These are phyloP conservation scores for Xestia sexstrigata DNA, from an alignment of 2,888 invertebrate genomes.

Conservation along the genomic window DNA sequence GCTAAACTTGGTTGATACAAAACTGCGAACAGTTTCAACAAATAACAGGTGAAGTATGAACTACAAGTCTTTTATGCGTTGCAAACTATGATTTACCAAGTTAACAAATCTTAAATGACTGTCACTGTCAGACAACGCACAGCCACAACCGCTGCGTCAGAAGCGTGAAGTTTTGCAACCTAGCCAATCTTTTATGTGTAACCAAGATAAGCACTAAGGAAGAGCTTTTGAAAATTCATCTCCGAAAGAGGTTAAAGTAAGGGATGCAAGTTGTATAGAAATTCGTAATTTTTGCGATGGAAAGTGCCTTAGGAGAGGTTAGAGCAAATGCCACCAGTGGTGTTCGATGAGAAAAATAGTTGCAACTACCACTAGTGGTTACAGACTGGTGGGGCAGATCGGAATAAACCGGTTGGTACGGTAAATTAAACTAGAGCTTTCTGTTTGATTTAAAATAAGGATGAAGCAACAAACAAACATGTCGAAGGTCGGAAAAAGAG, in stretches of 20 bases:
- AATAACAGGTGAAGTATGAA: neutral
- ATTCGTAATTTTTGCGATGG: neutral
- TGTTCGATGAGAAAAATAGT: too few species aligned
- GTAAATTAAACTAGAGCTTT: neutral
- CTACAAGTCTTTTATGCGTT: neutral
- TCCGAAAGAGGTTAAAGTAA: too few species aligned
- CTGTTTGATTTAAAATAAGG: neutral
- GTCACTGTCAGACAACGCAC: neutral
- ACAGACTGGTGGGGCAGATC: too few species aligned
- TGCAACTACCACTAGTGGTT: too few species aligned
- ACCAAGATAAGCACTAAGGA: neutral
- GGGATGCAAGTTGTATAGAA: neutral
- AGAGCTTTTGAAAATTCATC: too few species aligned
- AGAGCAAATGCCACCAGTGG: too few species aligned
- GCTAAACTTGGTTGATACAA: conserved; percentile 21
- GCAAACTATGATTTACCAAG: neutral
- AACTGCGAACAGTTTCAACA: neutral
- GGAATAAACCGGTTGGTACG: neutral
- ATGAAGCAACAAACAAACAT: neutral
- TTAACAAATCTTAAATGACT: neutral
- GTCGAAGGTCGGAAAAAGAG: neutral
- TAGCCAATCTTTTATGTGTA: neutral
- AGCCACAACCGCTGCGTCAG: neutral
- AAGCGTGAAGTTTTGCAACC: neutral
- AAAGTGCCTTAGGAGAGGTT: too few species aligned